Base-by-base conservation (phyloP, 2,797 vertebrate species). In the Glossophaga mutica region DNA sequence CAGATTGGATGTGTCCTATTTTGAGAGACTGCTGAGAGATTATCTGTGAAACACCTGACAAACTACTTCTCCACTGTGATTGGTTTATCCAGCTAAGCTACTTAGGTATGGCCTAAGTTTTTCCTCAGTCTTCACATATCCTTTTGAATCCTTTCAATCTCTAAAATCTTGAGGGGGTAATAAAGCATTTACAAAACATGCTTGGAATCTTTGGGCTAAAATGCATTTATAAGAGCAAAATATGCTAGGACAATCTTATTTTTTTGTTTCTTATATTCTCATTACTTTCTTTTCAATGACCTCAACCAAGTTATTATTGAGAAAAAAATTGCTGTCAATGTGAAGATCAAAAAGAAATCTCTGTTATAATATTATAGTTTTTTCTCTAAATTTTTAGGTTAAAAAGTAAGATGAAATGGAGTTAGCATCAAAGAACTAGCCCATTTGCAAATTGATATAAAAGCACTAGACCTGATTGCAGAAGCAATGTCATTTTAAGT, bases 321-420 rank as follows among this genome's bases (percentile, higher is more conserved):
- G 55, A 68, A 85, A 94, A 26, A 34, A 34, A 12, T 87, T 87
- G 34, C 68, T 88, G 16, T 65, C n/a, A 65, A 52, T 94, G 52
- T 88, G 34, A 94, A 86, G 71, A 94, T 94, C 77, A 94, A 97
- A 94, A 24, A 37, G 19, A 91, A 92, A 71, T 16, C 12, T 82
- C 50, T 48, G n/a, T 90, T 8, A 34, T 22, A 52, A 16, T 3
- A 46, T 81, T 94, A 44, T 96, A 81, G 12, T 77, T 92, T 86
- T 39, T 18, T 78, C 19, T 86, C 6, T 82, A 26, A 82, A 79
- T 14, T 44, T 95, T 87, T 82, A 50, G 15, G 29, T 90, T 87
- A 88, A 92, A 94, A 86, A 71, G n/a, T 57, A 81, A 85, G 89
- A 90, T 92, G 62, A 89, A 94, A 93, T 71, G 71, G 26, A 39